Percentiles rank a stretch among this genome's conserved stretches.
These are phyloP conservation scores for Plebejus melissa DNA, from an alignment of 2,888 invertebrate genomes.

Conservation along the genomic window DNA sequence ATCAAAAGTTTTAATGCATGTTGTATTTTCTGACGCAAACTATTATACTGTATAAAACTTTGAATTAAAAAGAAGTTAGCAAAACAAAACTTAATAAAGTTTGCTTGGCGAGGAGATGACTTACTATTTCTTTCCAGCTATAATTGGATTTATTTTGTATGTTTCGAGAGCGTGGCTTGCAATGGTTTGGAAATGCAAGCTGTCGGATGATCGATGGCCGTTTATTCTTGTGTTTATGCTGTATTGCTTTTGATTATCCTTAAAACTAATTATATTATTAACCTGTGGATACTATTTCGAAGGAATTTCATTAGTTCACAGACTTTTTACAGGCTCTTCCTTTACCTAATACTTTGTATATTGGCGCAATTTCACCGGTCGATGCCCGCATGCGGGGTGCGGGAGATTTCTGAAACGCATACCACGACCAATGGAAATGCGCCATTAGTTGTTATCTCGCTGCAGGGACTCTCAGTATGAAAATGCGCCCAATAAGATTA, in stretches of 20 bases:
- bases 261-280: background rate
- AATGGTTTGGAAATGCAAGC: background rate
- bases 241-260: background rate
- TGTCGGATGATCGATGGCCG: background rate
- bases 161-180: conserved; percentile 7
- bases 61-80: conserved; percentile 6
- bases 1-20: background rate
- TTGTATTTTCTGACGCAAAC: background rate
- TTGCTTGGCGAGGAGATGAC: background rate
- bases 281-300: background rate
- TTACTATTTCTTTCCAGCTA: conserved; percentile 2
- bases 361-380: too few species aligned
- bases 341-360: too few species aligned
- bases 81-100: conserved; percentile 2
- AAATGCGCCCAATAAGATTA: too few species aligned
- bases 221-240: background rate
- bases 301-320: too few species aligned
- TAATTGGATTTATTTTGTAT: conserved; percentile 15
- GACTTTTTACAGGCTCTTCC: too few species aligned
- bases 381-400: too few species aligned
- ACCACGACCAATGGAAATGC: too few species aligned
- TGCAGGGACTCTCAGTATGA: too few species aligned
- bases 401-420: too few species aligned
- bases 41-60: background rate
- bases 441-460: too few species aligned